Conservation (phyloP, 2,797 vertebrate genomes). For the Miichthys miiuy region DNA sequence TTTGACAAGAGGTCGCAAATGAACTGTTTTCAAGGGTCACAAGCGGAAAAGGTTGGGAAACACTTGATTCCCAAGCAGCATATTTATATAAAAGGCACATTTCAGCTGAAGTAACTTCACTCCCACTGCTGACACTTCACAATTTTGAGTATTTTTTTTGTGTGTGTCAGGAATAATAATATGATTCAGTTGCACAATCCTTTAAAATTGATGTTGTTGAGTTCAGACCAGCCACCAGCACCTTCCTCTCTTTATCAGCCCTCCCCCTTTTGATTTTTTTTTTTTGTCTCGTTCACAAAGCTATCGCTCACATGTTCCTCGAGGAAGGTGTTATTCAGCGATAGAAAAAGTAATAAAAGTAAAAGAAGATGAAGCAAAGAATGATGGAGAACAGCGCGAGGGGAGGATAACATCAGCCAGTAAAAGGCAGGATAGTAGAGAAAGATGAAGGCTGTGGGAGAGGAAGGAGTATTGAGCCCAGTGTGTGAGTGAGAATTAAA, state of each 20-base stretch:
- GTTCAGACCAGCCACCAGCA: constrained; percentile 30
- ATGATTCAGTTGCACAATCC: constrained; percentile 6
- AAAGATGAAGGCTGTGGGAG: constrained; percentile 57
- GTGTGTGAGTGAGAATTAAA: constrained; percentile 59
- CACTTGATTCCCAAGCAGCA: neutral
- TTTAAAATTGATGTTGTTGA: constrained; percentile 11
- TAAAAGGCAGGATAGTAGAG: constrained; percentile 40
- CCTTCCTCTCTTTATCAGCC: constrained; percentile 3
- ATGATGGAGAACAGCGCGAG: constrained; percentile 62
- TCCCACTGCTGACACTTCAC: neutral
- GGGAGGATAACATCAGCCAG: constrained; percentile 69
- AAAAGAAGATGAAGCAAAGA: constrained; percentile 68
- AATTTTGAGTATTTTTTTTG: neutral
- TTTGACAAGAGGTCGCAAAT: neutral
- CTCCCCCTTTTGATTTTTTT: neutral
- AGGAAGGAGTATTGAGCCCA: constrained; percentile 49
- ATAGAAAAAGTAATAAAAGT: constrained; percentile 75
- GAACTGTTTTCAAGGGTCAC: neutral
- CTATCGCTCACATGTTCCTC: constrained; percentile 50
- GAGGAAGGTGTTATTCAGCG: constrained; percentile 58
- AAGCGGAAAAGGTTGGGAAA: neutral
- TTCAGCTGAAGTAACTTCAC: neutral
- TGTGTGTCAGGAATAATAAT: neutral
- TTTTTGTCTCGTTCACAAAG: constrained; percentile 23
- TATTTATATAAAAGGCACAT: neutral